These are phyloP conservation scores for Luperina testacea DNA, from an alignment of 2,888 invertebrate genomes.

Conservation along the genomic window DNA sequence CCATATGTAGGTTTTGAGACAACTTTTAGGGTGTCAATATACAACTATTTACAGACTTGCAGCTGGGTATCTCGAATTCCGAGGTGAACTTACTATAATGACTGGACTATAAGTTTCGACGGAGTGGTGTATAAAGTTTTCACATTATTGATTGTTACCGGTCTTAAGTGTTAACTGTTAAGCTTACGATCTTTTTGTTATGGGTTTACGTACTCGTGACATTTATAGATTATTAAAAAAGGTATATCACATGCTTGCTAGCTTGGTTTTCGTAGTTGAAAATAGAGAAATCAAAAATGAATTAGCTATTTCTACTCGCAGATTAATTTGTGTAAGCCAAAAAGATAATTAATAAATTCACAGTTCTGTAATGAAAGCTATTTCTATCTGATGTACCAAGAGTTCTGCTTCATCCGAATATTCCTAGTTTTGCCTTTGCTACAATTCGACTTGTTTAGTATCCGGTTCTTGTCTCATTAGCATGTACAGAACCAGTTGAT, in stretches of 20 bases:
- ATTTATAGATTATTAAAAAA: not conserved
- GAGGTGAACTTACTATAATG: too few relatives aligned
- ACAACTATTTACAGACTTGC: too few relatives aligned
- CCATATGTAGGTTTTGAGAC: too few relatives aligned
- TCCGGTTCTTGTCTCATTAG: conserved; percentile 40
- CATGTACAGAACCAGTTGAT: conserved; percentile 38
- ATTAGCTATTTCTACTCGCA: not conserved
- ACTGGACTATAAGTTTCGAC: conserved; percentile 55
- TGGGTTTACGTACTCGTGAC: not conserved
- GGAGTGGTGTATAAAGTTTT: conserved; percentile 41
- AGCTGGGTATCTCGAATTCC: too few relatives aligned
- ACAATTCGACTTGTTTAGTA: conserved; percentile 26
- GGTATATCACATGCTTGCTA: not conserved
- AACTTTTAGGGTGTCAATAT: too few relatives aligned
- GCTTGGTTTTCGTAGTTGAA: not conserved
- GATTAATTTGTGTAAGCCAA: not conserved
- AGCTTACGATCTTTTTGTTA: conserved; percentile 1
- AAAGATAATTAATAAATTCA: conserved; percentile 25
- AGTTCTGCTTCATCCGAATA: conserved; percentile 8
- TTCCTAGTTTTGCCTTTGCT: conserved; percentile 20
- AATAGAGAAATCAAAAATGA: not conserved
- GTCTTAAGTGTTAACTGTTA: conserved; percentile 1
- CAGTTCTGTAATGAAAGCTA: conserved; percentile 7
- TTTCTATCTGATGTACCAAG: conserved; percentile 13
- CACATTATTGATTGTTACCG: conserved; percentile 36